Base-by-base conservation (phyloP, 2,797 vertebrate species). In the Labroides dimidiatus region DNA sequence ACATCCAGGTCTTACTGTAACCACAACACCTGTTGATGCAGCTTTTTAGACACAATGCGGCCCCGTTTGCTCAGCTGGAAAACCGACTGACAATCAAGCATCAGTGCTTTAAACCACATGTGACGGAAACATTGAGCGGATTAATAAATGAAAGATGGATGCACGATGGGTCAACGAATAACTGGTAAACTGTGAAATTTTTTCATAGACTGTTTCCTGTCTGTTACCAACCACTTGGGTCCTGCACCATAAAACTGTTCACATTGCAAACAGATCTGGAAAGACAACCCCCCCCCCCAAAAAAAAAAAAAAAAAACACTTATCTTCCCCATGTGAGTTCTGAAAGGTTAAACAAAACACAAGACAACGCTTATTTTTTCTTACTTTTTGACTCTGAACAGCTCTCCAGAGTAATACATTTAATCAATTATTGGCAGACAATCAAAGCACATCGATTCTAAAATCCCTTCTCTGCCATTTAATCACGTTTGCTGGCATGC, bases 391-490 rank as follows among this genome's bases (percentile, higher is more conserved):
- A 60, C 62, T 59, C 45, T 44, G 20, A 3, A 16, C 41, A 8
- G 54, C 10, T 61, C 45, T 39, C 37, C 13, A 39, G 1, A 39
- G 37, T 43, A 67, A 63, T 54, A 1, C 45, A 51, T 27, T 72
- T 71, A 78, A 82, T 77, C 56, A 41, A 65, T 67, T 60, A 69
- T 51, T 87, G 84, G 81, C 75, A 68, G 44, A 71, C 54, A 68
- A 81, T 88, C 84, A 89, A 73, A 72, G 55, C 65, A 48, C 58
- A 87, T 76, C 71, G 72, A 89, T 87, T 86, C 77, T n/a, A 17
- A 83, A 91, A 86, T 78, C 81, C 86, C 43, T 42, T 64, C 67
- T 36, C 30, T 78, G 62, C 59, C 69, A 17, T 64, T 86, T 75
- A 87, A 89, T 88, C 73, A 61, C 54, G 49, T 82, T 54, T 21